Percentiles rank a stretch among this genome's conserved stretches.
Conservation (phyloP, 2,888 invertebrate genomes). For the Mantis religiosa region DNA sequence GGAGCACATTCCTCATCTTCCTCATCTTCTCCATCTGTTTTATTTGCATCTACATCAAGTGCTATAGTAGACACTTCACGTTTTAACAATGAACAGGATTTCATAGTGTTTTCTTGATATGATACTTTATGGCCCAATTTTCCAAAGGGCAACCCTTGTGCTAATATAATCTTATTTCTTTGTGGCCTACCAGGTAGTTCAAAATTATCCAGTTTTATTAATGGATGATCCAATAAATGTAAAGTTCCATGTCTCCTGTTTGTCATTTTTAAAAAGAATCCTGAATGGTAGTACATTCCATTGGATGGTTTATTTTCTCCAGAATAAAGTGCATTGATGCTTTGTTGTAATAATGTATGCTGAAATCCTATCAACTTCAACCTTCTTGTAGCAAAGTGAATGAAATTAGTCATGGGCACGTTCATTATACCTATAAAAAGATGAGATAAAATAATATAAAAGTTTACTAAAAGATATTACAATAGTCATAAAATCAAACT, state of each 20-base stretch:
- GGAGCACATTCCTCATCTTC: background rate
- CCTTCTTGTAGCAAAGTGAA: background rate
- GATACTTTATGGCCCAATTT: background rate
- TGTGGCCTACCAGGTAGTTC: background rate
- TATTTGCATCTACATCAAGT: background rate
- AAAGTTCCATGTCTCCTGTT: background rate
- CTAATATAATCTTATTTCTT: background rate
- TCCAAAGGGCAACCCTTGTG: background rate
- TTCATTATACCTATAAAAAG: background rate
- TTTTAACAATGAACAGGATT: background rate
- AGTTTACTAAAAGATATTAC: too few relatives aligned
- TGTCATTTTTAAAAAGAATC: background rate
- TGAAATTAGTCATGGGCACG: background rate
- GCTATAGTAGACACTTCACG: background rate
- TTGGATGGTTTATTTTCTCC: background rate
- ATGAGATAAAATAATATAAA: background rate
- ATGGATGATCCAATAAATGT: background rate
- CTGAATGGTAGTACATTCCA: background rate
- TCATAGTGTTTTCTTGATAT: background rate
- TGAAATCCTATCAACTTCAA: background rate
- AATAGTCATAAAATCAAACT: too few relatives aligned
- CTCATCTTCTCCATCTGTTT: background rate
- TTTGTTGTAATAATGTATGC: background rate
- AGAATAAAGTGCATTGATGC: background rate
- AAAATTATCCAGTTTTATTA: background rate